phyloP scores from a whole-genome alignment of 1,140 invertebrate genomes.

The Phortica variegata region DNA sequence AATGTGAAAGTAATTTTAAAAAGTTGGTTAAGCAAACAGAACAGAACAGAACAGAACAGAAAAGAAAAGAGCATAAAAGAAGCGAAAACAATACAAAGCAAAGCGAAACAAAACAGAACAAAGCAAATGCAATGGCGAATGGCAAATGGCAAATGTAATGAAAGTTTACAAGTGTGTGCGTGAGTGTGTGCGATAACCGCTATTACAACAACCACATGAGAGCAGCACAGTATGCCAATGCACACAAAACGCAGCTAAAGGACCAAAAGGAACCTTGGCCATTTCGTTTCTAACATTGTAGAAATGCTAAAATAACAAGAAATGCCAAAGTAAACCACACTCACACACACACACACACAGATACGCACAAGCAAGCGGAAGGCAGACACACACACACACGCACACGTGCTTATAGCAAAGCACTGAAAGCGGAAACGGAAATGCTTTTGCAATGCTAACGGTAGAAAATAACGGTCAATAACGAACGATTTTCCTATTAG shows the following conservation, averaged over 20 bases:
- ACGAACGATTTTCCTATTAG: conserved; percentile 32
- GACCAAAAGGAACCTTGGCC: neutral
- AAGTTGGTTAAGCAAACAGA: too few species aligned
- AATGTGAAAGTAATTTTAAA: too few species aligned
- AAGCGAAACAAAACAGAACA: neutral
- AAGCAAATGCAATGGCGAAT: conserved; percentile 8
- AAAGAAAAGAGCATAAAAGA: too few species aligned
- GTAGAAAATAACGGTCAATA: conserved; percentile 20
- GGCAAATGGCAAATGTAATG: neutral
- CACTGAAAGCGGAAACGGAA: conserved; percentile 23
- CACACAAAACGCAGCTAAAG: neutral
- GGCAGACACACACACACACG: neutral
- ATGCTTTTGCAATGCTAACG: conserved; percentile 14
- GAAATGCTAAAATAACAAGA: conserved; percentile 20
- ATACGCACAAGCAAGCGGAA: neutral
- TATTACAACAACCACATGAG: neutral
- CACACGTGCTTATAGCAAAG: neutral
- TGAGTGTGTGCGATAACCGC: too few species aligned
- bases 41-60: too few species aligned
- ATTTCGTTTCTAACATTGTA: conserved; percentile 20
- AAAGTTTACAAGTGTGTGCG: conserved; percentile 1
- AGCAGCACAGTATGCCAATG: neutral
- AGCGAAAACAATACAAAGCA: too few species aligned
- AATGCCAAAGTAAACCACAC: conserved; percentile 9
- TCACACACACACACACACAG: neutral